Evolutionary conservation across 1,140 invertebrate species (phyloP), one percentile per base, ranked within the genome.

Genomic region (Campoletis sonorensis): DNA sequence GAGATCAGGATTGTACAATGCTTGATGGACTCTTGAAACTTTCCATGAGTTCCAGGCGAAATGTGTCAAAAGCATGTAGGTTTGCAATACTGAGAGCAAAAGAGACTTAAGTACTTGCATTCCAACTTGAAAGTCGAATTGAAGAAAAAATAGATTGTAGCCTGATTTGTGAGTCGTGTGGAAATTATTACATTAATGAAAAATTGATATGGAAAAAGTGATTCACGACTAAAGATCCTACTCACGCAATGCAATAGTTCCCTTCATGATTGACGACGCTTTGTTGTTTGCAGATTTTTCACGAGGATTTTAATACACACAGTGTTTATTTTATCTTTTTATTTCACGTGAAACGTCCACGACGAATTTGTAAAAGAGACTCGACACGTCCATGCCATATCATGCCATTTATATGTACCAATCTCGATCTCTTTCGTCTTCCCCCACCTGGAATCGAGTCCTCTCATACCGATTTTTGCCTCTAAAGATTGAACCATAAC

Each of bases 401-500:
- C 81, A 83, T 83, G 79, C 84, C 78, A 84, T 86, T 90, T 89
- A 90, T 90, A 89, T 87, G 86, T 82, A 76, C 71, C 70, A 82
- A 79, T 82, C 79, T 76, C 81, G 79, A 82, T 72, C 73, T 81
- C 80, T 70, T 30, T 70, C 70, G 58, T 78, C 72, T 75, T 71
- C 88, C 88, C 81, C 88, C 88, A 85, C 87, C 84, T 85, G 40
- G 40, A 3, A 45, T 45, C 2, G 80, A 33, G 15, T 33, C 67
- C 67, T 70, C 30, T 27, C 27, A 15, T 33, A 18, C 15, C 26
- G 23, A 64, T 70, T n/a, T 70, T 76, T 67, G 26, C 51, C 33
- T 45, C 30, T 18, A 26, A 58, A 26, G 21, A 61, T 40, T 51
- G n/a, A 21, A 80, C 16, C 30, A 45, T 79, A 23, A 79, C 61